Evolutionary conservation across 2,888 invertebrate species (phyloP).

Genomic region (Empis livida): DNA sequence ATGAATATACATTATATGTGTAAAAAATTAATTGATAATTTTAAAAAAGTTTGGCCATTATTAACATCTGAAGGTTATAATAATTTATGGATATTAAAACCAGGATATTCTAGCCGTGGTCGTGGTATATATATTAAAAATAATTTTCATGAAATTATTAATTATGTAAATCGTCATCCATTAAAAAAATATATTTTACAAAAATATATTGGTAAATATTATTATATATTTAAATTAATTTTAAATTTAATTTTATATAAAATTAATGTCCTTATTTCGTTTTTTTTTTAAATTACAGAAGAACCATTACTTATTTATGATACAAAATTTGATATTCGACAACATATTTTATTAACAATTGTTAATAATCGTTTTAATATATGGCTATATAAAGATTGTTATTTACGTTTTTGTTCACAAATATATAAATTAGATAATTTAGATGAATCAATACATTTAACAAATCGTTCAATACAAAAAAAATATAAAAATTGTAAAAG

Average conservation of each 20-base stretch:
- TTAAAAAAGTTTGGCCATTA: constrained; percentile 46
- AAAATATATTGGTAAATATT: background rate
- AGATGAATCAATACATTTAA: constrained; percentile 75
- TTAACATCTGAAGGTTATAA: constrained; percentile 56
- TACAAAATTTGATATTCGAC: constrained; percentile 84
- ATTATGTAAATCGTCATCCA: background rate
- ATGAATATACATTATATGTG: background rate
- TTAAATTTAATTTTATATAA: background rate
- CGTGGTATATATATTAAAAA: background rate
- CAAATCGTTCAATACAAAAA: constrained; percentile 76
- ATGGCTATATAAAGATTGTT: constrained; percentile 78
- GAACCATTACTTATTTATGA: constrained; percentile 67
- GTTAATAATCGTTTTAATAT: constrained; percentile 61
- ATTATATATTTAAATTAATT: background rate
- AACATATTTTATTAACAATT: constrained; percentile 67
- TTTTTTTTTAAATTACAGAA: constrained; percentile 39
- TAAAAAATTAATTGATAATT: constrained; percentile 40
- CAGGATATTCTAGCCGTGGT: constrained; percentile 55
- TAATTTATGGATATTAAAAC: constrained; percentile 79
- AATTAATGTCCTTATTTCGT: background rate
- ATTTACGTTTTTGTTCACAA: constrained; percentile 76
- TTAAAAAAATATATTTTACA: background rate
- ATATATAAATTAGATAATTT: constrained; percentile 64
- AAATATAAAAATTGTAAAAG: constrained; percentile 36
- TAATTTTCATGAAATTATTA: background rate